These are phyloP conservation scores for Syngnathus rostellatus DNA, from an alignment of 2,797 vertebrate species.

Conservation along the genomic window DNA sequence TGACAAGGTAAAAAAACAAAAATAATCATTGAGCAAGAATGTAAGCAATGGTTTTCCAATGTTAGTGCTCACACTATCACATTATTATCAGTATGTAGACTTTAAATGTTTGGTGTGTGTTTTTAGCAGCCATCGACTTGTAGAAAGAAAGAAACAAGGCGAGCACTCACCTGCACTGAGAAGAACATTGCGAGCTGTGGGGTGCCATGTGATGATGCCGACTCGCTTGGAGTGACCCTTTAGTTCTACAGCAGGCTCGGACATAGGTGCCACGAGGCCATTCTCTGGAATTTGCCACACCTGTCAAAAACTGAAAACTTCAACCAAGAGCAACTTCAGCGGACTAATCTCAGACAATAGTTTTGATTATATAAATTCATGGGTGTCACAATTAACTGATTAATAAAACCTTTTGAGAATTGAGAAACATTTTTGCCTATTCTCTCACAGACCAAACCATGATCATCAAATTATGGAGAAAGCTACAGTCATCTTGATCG, in stretches of 20 bases:
- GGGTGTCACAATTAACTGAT: too few species aligned
- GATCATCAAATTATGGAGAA: too few species aligned
- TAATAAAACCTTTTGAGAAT: too few species aligned
- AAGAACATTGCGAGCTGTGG: slow-evolving; percentile 88
- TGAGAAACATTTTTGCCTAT: too few species aligned
- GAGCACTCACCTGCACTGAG: slow-evolving; percentile 83
- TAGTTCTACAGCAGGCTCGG: slow-evolving; percentile 84
- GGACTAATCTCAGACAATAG: not conserved
- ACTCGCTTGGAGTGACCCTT: slow-evolving; percentile 95
- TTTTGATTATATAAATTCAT: not conserved
- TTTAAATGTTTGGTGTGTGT: too few species aligned
- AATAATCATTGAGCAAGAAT: slow-evolving; percentile 5
- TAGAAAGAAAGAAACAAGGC: not conserved
- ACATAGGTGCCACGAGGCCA: slow-evolving; percentile 79
- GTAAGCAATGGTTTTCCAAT: not conserved
- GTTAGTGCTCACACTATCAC: not conserved
- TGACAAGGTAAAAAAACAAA: slow-evolving; percentile 30
- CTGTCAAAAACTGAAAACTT: slow-evolving; percentile 50
- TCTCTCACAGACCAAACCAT: too few species aligned
- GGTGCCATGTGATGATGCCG: slow-evolving; percentile 94
- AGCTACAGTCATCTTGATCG: too few species aligned
- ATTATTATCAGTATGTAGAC: too few species aligned
- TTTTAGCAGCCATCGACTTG: not conserved
- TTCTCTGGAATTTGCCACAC: slow-evolving; percentile 98
- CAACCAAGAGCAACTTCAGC: not conserved